phyloP scores from a whole-genome alignment of 2,113 vertebrate species.

The Ammodytes marinus region DNA sequence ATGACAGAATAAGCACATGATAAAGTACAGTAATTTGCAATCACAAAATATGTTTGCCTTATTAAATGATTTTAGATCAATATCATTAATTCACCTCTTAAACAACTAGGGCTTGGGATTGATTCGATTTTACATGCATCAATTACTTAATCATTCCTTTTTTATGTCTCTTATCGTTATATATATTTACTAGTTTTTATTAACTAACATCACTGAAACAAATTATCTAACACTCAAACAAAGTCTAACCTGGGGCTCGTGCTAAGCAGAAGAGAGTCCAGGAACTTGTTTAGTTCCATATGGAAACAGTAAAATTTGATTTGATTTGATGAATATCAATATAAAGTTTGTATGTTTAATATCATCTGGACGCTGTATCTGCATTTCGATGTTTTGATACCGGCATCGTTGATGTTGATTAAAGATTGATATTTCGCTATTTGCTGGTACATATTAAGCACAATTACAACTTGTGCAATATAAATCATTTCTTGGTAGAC shows the following conservation, averaged over 20 bases:
- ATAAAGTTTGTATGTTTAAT: no score
- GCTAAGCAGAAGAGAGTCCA: not conserved
- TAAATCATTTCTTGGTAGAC: no score
- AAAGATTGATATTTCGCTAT: no score
- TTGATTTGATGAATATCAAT: no score
- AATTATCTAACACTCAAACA: not conserved
- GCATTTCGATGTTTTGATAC: no score
- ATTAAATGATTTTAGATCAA: not conserved
- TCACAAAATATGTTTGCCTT: not conserved
- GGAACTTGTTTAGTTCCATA: not conserved
- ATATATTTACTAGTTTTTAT: not conserved
- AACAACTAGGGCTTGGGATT: not conserved
- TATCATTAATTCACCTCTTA: constrained; percentile 14
- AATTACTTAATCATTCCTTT: constrained; percentile 10
- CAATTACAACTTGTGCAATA: no score
- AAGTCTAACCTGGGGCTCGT: not conserved
- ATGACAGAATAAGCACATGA: not conserved
- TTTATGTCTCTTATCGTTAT: constrained; percentile 21
- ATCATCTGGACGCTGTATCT: no score
- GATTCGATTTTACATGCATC: constrained; percentile 33
- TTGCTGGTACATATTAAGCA: no score
- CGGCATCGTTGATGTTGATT: no score
- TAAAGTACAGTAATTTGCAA: not conserved
- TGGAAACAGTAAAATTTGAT: no score
- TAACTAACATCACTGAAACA: constrained; percentile 5